A percentile compares a stretch with the other conserved stretches of the same genome.
These are phyloP conservation scores for Apis laboriosa DNA, from an alignment of 1,140 invertebrate species.

Conservation along the genomic window DNA sequence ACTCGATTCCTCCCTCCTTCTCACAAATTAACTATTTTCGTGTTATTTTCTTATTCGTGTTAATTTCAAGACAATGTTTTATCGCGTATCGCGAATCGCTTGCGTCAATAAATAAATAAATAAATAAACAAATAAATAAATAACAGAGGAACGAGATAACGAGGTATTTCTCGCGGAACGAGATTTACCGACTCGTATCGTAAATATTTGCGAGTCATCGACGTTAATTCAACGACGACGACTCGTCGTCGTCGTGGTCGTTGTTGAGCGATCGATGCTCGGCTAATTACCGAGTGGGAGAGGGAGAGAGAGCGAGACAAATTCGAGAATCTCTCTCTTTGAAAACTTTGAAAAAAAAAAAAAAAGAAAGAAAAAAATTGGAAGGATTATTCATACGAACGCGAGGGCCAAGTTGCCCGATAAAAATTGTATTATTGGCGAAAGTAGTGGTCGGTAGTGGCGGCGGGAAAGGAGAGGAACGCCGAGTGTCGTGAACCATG, in stretches of 20 bases:
- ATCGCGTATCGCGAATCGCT: too few relatives aligned
- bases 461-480: not conserved
- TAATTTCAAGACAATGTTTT: too few relatives aligned
- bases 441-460: constrained; percentile 33
- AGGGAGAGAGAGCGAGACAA: too few relatives aligned
- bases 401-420: constrained; percentile 30
- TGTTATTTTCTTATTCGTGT: too few relatives aligned
- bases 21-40: too few relatives aligned
- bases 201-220: not conserved
- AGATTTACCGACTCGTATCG: not conserved
- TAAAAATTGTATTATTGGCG: constrained; percentile 59
- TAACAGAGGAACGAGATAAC: not conserved
- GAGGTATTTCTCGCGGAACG: not conserved
- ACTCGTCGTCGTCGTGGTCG: too few relatives aligned
- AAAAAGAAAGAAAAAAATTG: not conserved
- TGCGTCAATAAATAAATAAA: too few relatives aligned
- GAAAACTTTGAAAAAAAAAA: not conserved
- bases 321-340: not conserved
- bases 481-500: constrained; percentile 44
- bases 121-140: too few relatives aligned
- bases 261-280: not conserved
- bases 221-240: not conserved
- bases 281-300: not conserved
- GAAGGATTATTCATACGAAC: constrained; percentile 42
- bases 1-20: too few relatives aligned